Evolutionary conservation across 2,113 vertebrate species (phyloP).

Genomic region (Eudyptes chrysolophus): DNA sequence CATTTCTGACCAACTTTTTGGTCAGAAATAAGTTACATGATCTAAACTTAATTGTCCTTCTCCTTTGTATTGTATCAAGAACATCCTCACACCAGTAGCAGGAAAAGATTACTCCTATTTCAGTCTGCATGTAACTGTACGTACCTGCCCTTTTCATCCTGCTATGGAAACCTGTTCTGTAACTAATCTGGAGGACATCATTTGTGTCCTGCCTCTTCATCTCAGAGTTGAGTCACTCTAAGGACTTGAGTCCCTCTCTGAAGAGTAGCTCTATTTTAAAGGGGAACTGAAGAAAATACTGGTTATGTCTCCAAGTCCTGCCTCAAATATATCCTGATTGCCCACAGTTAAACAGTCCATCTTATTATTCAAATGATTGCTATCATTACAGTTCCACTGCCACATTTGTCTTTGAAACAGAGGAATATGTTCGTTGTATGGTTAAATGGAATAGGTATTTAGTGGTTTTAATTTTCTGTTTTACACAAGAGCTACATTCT

Average conservation of each 20-base stretch:
- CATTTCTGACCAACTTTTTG: not conserved
- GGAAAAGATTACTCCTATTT: not conserved
- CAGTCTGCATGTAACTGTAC: accelerated
- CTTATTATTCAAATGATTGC: not conserved
- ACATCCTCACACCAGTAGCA: not conserved
- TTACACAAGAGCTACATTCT: not conserved
- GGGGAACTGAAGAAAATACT: not conserved
- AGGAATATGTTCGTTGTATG: not conserved
- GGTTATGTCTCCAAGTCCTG: not conserved
- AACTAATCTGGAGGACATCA: not conserved
- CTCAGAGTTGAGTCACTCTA: not conserved
- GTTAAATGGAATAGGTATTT: not conserved
- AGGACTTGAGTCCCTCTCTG: not conserved
- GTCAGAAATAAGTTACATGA: accelerated
- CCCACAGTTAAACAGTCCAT: not conserved
- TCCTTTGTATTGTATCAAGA: not conserved
- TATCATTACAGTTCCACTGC: not conserved
- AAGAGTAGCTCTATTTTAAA: not conserved
- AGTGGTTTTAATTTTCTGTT: not conserved
- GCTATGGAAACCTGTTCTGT: not conserved
- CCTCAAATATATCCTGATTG: not conserved
- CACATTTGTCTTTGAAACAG: not conserved
- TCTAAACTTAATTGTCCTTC: not conserved
- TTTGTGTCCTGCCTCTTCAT: not conserved
- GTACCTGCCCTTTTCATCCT: not conserved